These are phyloP conservation scores for Amphipoea oculea DNA, from an alignment of 2,888 invertebrate genomes.

Conservation along the genomic window DNA sequence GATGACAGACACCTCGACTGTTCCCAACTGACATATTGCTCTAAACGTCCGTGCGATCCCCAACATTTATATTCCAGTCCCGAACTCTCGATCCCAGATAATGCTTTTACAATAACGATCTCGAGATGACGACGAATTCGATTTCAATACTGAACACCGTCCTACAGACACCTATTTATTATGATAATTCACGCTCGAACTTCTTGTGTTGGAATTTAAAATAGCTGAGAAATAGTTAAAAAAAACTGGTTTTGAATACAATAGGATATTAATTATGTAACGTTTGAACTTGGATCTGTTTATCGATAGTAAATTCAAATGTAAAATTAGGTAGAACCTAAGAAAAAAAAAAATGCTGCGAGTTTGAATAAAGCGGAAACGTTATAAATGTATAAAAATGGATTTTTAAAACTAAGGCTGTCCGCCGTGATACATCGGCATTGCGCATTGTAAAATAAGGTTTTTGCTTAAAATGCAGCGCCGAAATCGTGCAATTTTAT, in stretches of 20 bases:
- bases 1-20: conserved; percentile 69
- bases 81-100: conserved; percentile 84
- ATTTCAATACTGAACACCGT: conserved; percentile 79
- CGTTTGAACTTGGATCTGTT: conserved; percentile 59
- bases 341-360: conserved; percentile 8
- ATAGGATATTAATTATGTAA: conserved; percentile 63
- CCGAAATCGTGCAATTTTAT: conserved; percentile 73
- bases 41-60: conserved; percentile 77
- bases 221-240: conserved; percentile 53
- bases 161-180: conserved; percentile 72
- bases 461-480: conserved; percentile 74
- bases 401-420: conserved; percentile 14
- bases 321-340: background rate
- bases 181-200: conserved; percentile 74
- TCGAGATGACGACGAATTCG: conserved; percentile 83
- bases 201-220: conserved; percentile 71
- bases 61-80: conserved; percentile 85
- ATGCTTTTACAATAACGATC: conserved; percentile 88
- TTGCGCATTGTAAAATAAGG: conserved; percentile 65
- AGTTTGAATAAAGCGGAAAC: conserved; percentile 35
- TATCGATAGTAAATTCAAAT: conserved; percentile 45
- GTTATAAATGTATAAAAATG: background rate
- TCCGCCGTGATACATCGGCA: conserved; percentile 43
- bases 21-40: conserved; percentile 85
- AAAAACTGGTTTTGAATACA: conserved; percentile 63